Percentiles rank a stretch among this genome's conserved stretches.
phyloP scores from a whole-genome alignment of 2,888 invertebrate species.

The Antheraea yamamai region DNA sequence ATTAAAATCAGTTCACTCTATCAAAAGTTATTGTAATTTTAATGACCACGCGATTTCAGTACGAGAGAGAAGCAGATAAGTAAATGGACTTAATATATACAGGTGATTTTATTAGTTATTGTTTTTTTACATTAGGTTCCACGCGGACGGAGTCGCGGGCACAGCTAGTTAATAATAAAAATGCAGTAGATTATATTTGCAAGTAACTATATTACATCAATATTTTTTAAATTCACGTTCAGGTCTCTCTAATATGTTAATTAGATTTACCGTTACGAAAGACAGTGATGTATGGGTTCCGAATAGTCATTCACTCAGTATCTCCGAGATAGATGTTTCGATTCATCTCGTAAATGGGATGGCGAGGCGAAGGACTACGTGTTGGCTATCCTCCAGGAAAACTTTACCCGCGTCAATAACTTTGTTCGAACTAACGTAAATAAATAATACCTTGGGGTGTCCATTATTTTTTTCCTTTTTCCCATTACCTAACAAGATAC shows the following conservation, averaged over 20 bases:
- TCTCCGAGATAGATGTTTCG: conserved; percentile 7
- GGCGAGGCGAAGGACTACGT: conserved; percentile 10
- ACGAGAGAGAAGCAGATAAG: too few species aligned
- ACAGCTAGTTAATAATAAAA: too few species aligned
- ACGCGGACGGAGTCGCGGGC: too few species aligned
- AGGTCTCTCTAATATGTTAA: neutral
- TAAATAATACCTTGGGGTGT: conserved; percentile 9
- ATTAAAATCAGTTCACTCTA: too few species aligned
- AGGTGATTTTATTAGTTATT: too few species aligned
- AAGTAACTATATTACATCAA: too few species aligned
- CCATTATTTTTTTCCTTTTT: neutral
- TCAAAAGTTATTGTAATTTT: too few species aligned
- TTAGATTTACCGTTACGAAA: neutral
- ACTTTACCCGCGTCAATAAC: conserved; percentile 11
- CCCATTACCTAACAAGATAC: conserved; percentile 11
- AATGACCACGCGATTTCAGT: too few species aligned
- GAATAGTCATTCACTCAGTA: conserved; percentile 3
- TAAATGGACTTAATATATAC: too few species aligned
- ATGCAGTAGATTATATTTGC: too few species aligned
- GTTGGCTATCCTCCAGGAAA: conserved; percentile 13
- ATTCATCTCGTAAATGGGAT: conserved; percentile 11
- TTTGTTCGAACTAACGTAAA: conserved; percentile 5
- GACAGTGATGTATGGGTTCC: conserved; percentile 1
- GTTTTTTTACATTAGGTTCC: too few species aligned
- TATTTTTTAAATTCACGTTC: neutral